These are phyloP conservation scores for Crocodylus rhombifer DNA, from an alignment of 2,797 vertebrate genomes.

Conservation along the genomic window DNA sequence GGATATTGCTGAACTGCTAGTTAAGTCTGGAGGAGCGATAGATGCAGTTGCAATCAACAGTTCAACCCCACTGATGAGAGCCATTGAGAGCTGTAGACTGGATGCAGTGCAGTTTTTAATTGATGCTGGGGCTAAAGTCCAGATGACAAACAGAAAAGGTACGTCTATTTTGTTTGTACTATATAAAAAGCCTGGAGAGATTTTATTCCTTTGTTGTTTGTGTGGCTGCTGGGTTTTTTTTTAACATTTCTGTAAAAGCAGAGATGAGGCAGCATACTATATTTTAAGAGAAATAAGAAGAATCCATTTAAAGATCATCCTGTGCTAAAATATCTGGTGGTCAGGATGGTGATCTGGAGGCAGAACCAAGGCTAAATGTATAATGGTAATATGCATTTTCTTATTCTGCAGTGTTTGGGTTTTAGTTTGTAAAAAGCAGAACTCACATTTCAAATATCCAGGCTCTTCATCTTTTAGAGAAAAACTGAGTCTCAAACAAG, in stretches of 20 bases:
- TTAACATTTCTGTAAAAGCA: not conserved
- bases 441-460: not conserved
- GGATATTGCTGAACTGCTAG: slow-evolving; percentile 86
- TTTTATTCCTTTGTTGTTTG: no score
- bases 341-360: not conserved
- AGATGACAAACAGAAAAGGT: slow-evolving; percentile 88
- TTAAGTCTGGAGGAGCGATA: slow-evolving; percentile 86
- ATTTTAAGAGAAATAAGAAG: not conserved
- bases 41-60: slow-evolving; percentile 84
- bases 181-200: no score
- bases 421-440: not conserved
- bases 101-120: slow-evolving; percentile 91
- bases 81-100: slow-evolving; percentile 87
- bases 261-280: not conserved
- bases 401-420: not conserved
- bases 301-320: not conserved
- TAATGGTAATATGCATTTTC: not conserved
- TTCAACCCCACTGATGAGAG: slow-evolving; percentile 92
- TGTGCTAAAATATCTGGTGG: not conserved
- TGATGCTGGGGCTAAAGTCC: slow-evolving; percentile 85
- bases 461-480: not conserved
- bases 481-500: not conserved
- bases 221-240: not conserved
- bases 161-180: not conserved
- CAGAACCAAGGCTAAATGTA: not conserved